Conservation (phyloP, 1,140 invertebrate species). For the Hermetia illucens region DNA sequence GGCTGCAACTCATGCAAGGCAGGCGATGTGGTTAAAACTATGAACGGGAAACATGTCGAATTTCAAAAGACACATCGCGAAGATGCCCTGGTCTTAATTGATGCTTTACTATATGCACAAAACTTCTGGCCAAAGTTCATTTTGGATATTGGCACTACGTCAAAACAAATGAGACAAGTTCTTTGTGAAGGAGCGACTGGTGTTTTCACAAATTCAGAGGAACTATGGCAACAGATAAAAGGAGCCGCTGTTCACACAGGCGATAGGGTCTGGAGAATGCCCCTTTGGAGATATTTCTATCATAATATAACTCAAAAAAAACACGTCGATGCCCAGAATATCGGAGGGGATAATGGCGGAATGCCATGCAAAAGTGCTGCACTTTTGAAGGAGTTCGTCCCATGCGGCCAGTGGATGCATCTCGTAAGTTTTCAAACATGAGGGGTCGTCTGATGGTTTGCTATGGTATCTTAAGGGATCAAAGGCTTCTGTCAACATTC, state of each 20-base stretch:
- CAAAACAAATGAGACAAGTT: conserved; percentile 57
- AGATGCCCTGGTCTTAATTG: conserved; percentile 75
- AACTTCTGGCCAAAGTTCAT: conserved; percentile 49
- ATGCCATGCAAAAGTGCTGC: conserved; percentile 80
- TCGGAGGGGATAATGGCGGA: conserved; percentile 48
- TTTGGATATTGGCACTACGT: conserved; percentile 72
- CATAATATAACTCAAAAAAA: conserved; percentile 50
- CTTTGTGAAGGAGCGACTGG: conserved; percentile 63
- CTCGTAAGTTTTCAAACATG: conserved; percentile 75
- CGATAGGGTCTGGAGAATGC: conserved; percentile 82
- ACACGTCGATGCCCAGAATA: conserved; percentile 69
- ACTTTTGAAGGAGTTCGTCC: conserved; percentile 75
- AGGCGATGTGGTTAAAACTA: conserved; percentile 70
- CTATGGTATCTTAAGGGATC: not conserved
- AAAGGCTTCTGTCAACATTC: too few species aligned
- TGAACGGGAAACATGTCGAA: conserved; percentile 81
- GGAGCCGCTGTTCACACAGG: conserved; percentile 56
- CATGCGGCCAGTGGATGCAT: conserved; percentile 66
- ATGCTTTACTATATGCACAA: conserved; percentile 69
- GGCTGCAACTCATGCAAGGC: conserved; percentile 72
- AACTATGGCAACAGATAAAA: conserved; percentile 46
- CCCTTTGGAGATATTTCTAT: conserved; percentile 67
- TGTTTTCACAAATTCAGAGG: conserved; percentile 57
- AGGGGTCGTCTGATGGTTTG: conserved; percentile 32
- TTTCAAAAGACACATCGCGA: conserved; percentile 88